Conservation (phyloP, 2,888 invertebrate species). For the Andrena marginata region DNA sequence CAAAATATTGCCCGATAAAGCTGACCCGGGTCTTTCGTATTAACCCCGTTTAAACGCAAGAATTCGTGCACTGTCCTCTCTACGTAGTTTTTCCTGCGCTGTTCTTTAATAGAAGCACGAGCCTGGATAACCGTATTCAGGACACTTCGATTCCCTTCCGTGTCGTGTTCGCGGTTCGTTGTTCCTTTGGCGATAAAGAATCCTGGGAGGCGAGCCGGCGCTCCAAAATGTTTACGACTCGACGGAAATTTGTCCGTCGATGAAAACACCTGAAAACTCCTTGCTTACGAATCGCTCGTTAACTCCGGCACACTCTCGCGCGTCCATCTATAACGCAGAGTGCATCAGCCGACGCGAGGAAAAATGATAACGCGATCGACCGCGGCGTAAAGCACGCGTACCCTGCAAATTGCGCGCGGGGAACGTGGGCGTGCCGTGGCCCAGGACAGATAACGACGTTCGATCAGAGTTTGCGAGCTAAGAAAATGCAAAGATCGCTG, state of each 20-base stretch:
- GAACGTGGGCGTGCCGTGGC: slow-evolving; percentile 34
- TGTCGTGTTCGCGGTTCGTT: too few species aligned
- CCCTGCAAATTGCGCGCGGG: slow-evolving; percentile 34
- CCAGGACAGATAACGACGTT: slow-evolving; percentile 30
- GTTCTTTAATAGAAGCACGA: not conserved
- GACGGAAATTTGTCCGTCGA: not conserved
- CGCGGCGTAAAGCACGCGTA: slow-evolving; percentile 23
- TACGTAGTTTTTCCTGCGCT: not conserved
- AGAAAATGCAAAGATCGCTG: slow-evolving; percentile 42
- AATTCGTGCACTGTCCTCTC: slow-evolving; percentile 17
- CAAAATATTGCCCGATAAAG: slow-evolving; percentile 29
- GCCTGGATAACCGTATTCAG: too few species aligned
- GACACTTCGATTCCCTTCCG: too few species aligned
- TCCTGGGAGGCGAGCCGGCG: not conserved
- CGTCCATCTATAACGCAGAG: not conserved
- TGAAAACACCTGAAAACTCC: not conserved
- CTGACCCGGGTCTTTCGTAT: slow-evolving; percentile 22
- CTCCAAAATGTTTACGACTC: not conserved
- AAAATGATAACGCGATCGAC: slow-evolving; percentile 33
- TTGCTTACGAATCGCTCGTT: slow-evolving; percentile 15
- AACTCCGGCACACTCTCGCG: not conserved
- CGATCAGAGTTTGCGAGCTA: slow-evolving; percentile 48
- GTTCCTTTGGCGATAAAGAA: not conserved
- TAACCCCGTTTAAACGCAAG: slow-evolving; percentile 10
- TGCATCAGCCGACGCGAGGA: not conserved